These are phyloP conservation scores for Rugalucina vietnamica DNA, from an alignment of 2,888 invertebrate genomes.

Conservation along the genomic window DNA sequence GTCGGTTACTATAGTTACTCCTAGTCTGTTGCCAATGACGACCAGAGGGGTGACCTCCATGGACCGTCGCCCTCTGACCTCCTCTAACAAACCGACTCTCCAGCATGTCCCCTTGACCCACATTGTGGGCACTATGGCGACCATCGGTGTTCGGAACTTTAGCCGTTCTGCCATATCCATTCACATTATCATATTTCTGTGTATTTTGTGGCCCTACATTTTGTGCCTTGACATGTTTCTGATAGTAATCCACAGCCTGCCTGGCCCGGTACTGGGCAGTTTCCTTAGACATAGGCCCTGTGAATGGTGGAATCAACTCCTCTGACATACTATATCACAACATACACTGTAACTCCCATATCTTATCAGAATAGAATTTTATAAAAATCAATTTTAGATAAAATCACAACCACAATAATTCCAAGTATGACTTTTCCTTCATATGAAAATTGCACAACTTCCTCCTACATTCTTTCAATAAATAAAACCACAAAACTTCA, in stretches of 20 bases:
- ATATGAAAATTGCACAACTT: background rate
- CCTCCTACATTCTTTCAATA: background rate
- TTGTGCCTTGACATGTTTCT: slow-evolving; percentile 68
- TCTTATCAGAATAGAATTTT: too few species aligned
- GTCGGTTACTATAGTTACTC: slow-evolving; percentile 42
- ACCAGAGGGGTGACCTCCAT: slow-evolving; percentile 60
- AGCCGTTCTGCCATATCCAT: slow-evolving; percentile 50
- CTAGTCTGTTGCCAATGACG: slow-evolving; percentile 66
- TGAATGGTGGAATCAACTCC: slow-evolving; percentile 63
- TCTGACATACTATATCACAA: slow-evolving; percentile 54
- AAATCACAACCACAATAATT: background rate
- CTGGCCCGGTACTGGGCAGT: slow-evolving; percentile 74
- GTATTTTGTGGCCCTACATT: slow-evolving; percentile 38
- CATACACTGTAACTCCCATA: too few species aligned
- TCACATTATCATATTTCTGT: slow-evolving; percentile 40
- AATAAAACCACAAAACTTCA: background rate
- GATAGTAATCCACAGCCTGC: slow-evolving; percentile 77
- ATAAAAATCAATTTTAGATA: background rate
- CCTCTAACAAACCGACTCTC: slow-evolving; percentile 65
- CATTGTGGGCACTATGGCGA: slow-evolving; percentile 54
- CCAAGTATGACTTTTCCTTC: background rate
- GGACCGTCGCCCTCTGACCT: slow-evolving; percentile 71
- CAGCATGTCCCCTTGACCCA: slow-evolving; percentile 41
- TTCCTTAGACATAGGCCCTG: slow-evolving; percentile 69
- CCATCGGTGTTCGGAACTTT: slow-evolving; percentile 47